Evolutionary conservation across 2,113 vertebrate genomes (phyloP).

Genomic region (Oostethus manadensis): DNA sequence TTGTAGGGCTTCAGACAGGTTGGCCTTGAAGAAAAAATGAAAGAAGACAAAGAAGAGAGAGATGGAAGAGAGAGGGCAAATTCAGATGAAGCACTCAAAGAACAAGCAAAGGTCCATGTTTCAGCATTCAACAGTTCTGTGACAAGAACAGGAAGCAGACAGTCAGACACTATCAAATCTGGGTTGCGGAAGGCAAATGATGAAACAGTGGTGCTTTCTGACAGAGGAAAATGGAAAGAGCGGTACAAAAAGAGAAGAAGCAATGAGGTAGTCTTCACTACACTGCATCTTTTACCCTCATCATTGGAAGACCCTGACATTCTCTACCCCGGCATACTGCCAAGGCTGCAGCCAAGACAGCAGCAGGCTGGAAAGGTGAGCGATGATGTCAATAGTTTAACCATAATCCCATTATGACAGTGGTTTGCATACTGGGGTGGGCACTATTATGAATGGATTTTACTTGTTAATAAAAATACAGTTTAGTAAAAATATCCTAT

Average conservation of each 20-base stretch:
- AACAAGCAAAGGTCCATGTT: slow-evolving; percentile 33
- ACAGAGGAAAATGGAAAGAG: slow-evolving; percentile 5
- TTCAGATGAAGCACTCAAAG: slow-evolving; percentile 12
- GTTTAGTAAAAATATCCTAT: too few species aligned
- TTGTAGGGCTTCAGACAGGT: slow-evolving; percentile 25
- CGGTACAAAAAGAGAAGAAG: slow-evolving; percentile 17
- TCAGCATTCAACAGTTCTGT: slow-evolving; percentile 43
- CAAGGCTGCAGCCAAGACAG: slow-evolving; percentile 14
- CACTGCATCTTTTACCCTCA: slow-evolving; percentile 30
- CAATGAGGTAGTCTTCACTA: slow-evolving; percentile 33
- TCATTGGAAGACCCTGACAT: slow-evolving; percentile 3
- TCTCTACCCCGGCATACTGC: slow-evolving; percentile 5
- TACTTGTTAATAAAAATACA: too few species aligned
- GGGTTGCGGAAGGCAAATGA: slow-evolving; percentile 19
- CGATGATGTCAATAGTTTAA: neutral
- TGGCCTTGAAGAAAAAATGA: slow-evolving; percentile 25
- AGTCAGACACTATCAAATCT: slow-evolving; percentile 68
- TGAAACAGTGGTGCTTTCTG: slow-evolving; percentile 1
- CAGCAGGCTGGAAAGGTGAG: slow-evolving; percentile 32
- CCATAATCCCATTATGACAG: neutral
- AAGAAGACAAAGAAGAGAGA: slow-evolving; percentile 10
- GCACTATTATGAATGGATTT: neutral
- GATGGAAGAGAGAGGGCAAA: slow-evolving; percentile 15
- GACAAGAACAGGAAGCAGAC: slow-evolving; percentile 64
- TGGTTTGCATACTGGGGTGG: too few species aligned